These are phyloP conservation scores for Vicugna pacos DNA, from an alignment of 2,113 vertebrate species.

Conservation along the genomic window DNA sequence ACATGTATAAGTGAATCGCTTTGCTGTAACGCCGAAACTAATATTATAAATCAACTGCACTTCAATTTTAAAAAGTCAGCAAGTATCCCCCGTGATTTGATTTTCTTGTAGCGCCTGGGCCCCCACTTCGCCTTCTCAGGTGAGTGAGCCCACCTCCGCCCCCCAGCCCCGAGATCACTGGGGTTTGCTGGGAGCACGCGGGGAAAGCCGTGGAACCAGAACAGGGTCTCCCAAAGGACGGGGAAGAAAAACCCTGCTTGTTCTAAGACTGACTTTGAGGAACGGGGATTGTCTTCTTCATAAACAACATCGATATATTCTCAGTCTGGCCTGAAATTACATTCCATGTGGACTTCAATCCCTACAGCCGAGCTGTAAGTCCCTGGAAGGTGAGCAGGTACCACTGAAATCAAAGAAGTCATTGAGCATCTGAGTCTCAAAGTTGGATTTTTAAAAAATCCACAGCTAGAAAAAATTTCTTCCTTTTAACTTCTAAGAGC, in stretches of 20 bases:
- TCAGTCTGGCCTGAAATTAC: not conserved
- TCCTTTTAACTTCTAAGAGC: not conserved
- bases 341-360: not conserved
- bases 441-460: not conserved
- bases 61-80: no score
- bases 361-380: not conserved
- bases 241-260: not conserved
- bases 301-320: not conserved
- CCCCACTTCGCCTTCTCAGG: no score
- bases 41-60: no score
- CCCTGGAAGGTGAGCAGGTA: not conserved
- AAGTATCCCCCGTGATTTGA: not conserved
- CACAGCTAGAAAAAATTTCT: not conserved
- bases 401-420: not conserved
- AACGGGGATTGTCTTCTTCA: not conserved
- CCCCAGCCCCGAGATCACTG: rapidly evolving
- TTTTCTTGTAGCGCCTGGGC: not conserved
- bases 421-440: not conserved
- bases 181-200: not conserved
- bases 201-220: not conserved
- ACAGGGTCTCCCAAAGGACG: not conserved
- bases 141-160: not conserved
- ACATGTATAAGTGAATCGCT: no score
- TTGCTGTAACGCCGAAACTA: no score
- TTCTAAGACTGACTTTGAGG: not conserved